Percentiles rank a stretch among this genome's conserved stretches.
Conservation (phyloP, 2,113 vertebrate species). For the Alexandromys fortis region DNA sequence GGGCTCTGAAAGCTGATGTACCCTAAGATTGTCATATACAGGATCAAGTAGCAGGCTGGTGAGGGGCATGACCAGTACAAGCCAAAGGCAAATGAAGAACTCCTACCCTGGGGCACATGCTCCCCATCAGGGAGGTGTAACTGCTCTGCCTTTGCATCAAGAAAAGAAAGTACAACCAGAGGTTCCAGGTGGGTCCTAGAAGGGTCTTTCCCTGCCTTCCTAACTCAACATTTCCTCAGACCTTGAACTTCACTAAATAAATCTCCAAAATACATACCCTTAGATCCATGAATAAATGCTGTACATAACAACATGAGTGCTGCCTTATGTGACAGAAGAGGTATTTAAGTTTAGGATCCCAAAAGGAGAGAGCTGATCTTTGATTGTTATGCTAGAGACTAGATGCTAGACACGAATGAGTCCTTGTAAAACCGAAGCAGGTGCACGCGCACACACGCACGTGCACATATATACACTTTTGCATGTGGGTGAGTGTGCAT, state of each 20-base stretch:
- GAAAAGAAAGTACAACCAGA: neutral
- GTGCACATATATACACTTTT: neutral
- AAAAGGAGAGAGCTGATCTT: neutral
- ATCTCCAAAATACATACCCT: neutral
- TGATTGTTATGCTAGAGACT: neutral
- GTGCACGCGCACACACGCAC: neutral
- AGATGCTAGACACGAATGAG: neutral
- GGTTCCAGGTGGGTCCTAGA: neutral
- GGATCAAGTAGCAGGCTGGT: neutral
- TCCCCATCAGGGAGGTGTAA: neutral
- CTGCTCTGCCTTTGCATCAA: neutral
- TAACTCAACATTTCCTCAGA: neutral
- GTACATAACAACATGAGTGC: fast-evolving
- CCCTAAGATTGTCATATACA: neutral
- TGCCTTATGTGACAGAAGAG: neutral
- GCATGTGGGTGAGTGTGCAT: neutral
- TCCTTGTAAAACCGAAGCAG: neutral
- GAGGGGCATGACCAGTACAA: neutral
- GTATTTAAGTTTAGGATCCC: neutral
- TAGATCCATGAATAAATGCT: neutral
- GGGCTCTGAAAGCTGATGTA: neutral
- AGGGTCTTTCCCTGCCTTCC: neutral
- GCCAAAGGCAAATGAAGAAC: neutral
- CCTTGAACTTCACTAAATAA: neutral
- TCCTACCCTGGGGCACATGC: fast-evolving